Base-by-base conservation (phyloP, 37 sponge, comb jelly and placozoan species). In the Geodia barretti region DNA sequence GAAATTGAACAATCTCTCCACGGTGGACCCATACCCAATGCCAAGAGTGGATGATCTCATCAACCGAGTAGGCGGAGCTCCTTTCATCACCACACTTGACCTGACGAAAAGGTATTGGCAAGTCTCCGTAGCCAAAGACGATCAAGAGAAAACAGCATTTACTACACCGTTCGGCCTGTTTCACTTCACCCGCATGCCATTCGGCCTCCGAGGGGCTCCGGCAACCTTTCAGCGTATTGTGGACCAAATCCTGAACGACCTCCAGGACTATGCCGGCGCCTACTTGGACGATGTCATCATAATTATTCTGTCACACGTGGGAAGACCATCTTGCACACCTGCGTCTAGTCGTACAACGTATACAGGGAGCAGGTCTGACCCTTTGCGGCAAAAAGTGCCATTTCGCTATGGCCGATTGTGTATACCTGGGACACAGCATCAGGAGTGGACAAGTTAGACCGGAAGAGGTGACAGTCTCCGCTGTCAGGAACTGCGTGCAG, bases 91-190 rank as follows among this genome's bases (percentile, higher is more conserved):
- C 8, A 92, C 84, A 9, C 73, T 88, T 0, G 93, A 92, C 25
- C 58, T 92, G 1, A 35, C 78, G 17, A 87, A 75, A 24, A 89
- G 93, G 19, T 92, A 92, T 30, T 87, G 83, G 83, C 92, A 87
- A 38, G 41, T 91, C 21, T 78, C 87, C 2, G 2, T 91, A 70
- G 62, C 72, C 28, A 41, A 61, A 7, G 41, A 76, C 1, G 34
- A 59, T 33, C 23, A n/a, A 60, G 23, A 59, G 23, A 84, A 79
- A 70, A 84, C 85, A 8, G 84, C 90, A n/a, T 79, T 89, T 42
- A 64, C 54, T 14, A 78, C 90, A 3, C 80, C 76, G 7, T 32
- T 65, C n/a, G 85, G 90, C 21, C 40, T 85, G 5, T 89, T 69
- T 36, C 60, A 84, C 33, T 79, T 84, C 61, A 85, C 35, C 29